phyloP scores from a whole-genome alignment of 2,797 vertebrate species.

The Cottoperca gobio region DNA sequence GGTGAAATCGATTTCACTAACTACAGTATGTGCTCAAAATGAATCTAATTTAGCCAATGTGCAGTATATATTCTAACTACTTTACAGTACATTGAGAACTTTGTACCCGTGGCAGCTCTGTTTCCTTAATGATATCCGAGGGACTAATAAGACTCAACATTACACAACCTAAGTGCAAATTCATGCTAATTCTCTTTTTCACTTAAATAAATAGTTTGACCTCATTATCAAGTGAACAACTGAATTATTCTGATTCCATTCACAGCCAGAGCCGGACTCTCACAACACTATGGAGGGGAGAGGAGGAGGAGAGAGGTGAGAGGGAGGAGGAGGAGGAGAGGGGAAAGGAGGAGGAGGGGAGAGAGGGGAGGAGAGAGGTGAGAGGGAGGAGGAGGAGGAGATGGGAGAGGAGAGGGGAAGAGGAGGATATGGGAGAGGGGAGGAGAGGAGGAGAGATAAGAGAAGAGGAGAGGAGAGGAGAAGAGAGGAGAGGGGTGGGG shows the following conservation, averaged over 20 bases:
- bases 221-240: constrained; percentile 30
- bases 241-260: constrained; percentile 13
- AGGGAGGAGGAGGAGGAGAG: background rate
- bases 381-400: background rate
- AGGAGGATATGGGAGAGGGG: background rate
- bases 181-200: constrained; percentile 4
- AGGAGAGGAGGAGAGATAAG: background rate
- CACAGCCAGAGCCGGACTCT: constrained; percentile 4
- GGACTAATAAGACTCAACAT: constrained; percentile 24
- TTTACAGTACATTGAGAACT: constrained; percentile 28
- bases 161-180: constrained; percentile 25
- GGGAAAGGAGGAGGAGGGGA: background rate
- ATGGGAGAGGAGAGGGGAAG: no score
- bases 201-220: constrained; percentile 34
- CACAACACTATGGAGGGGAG: background rate
- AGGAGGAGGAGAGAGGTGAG: background rate
- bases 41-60: constrained; percentile 52
- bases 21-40: constrained; percentile 38
- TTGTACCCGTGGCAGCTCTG: constrained; percentile 1
- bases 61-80: constrained; percentile 34
- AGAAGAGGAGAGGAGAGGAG: background rate
- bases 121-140: constrained; percentile 41
- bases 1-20: constrained; percentile 60
- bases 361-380: background rate
- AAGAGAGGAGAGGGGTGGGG: background rate